Evolutionary conservation across 2,113 vertebrate genomes (phyloP), one percentile per base, ranked within the genome.

Genomic region (Reinhardtius hippoglossoides): DNA sequence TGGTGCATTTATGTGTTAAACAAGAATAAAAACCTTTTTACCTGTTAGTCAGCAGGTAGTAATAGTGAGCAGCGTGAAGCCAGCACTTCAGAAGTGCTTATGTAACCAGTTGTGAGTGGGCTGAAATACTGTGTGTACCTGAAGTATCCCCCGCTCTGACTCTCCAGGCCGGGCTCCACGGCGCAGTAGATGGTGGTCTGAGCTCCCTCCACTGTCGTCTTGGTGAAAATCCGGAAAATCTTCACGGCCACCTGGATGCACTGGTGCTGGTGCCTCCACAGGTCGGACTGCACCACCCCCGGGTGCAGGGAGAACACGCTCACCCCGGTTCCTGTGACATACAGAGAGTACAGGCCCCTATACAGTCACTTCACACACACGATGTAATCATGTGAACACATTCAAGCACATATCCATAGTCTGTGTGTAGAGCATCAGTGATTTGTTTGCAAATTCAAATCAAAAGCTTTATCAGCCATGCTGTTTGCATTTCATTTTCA

Each of bases 111-210:
- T 7, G 16, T 3, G 7, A 16, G 14, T 52, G 26, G 54, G 20
- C 7, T 77, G 24, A 70, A 58, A 35, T 67, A 5, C 15, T 46
- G 46, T 18, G n/a, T 66, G 23, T 87, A 95, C 94, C 94, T 94
- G 88, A 94, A 94, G 84, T 95, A 94, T 0, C 84, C 87, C 37
- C 94, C 94, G 9, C 88, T 94, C 70, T 89, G 87, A 18, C 79
- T 85, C 63, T 94, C 93, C 80, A 95, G 91, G 42, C 86, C 84
- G 3, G 92, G 91, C 63, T 94, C 92, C 67, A 95, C 91, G n/a
- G 93, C 86, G 13, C 94, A 95, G 88, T 91, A 94, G 77, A 95
- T 93, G 76, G 92, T 93, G 44, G 94, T 95, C 84, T 95, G 95
- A 0, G 95, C 94, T 27, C 94, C 94, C 68, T 95, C 91, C 68